A percentile compares a stretch with the other conserved stretches of the same genome.
Evolutionary conservation across 2,113 vertebrate genomes (phyloP).

Genomic region (Cacatua alba): DNA sequence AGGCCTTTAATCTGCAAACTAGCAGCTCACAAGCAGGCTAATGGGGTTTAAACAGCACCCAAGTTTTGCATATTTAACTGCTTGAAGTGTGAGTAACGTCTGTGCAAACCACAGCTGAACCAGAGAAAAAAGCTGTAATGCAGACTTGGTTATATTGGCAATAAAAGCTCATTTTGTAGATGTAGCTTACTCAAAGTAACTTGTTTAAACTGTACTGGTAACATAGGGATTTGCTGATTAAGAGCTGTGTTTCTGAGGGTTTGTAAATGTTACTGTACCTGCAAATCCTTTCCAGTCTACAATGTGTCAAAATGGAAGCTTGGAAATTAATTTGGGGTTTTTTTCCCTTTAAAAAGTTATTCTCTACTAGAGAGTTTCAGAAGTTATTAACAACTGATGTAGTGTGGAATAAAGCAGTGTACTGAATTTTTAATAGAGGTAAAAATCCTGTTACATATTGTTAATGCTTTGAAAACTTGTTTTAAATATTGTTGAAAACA

Average conservation of each 20-base stretch:
- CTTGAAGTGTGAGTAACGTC: not conserved
- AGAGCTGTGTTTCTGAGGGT: not conserved
- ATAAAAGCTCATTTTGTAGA: not conserved
- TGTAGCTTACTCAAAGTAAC: not conserved
- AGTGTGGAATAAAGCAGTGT: not conserved
- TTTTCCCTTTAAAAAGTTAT: not conserved
- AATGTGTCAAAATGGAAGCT: constrained; percentile 14
- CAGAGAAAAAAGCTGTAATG: not conserved
- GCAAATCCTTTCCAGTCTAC: not conserved
- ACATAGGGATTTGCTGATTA: not conserved
- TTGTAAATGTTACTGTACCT: not conserved
- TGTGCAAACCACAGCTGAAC: not conserved
- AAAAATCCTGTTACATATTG: constrained; percentile 73
- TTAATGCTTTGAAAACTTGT: constrained; percentile 72
- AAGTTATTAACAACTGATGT: not conserved
- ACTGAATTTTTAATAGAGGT: constrained; percentile 35
- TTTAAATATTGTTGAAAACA: constrained; percentile 75
- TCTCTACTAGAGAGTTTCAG: not conserved
- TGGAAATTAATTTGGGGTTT: not conserved
- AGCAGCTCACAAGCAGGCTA: not conserved
- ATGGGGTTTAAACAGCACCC: not conserved
- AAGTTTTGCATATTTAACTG: not conserved
- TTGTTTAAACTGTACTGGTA: not conserved
- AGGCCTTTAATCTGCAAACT: not conserved
- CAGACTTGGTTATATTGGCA: not conserved